Base-by-base conservation (phyloP, 2,888 invertebrate genomes). In the Sisyra terminalis region DNA sequence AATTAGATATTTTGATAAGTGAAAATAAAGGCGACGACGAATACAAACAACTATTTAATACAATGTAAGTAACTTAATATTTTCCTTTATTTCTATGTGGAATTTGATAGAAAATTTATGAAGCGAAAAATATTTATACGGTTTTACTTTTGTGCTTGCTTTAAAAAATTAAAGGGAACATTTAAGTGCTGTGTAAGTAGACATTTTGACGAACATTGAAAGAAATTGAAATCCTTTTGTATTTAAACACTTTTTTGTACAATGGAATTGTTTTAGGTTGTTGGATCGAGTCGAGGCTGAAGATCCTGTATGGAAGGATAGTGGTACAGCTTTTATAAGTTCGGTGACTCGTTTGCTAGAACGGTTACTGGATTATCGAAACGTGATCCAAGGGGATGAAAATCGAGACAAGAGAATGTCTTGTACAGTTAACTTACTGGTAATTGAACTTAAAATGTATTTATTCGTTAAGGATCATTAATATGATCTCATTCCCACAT, bases 321-420 rank as follows among this genome's bases (percentile, higher is more conserved):
- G 87, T 39, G 93, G 93, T 2, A 82, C 85, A 0, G 85, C 87
- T 2, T 93, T 94, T 54, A 89, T 94, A 43, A 84, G 83, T 45
- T 93, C 93, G 1, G 87, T 94, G 31, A 92, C 92, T 1, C 70
- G 87, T 8, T 67, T 94, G 31, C 60, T 94, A 49, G 93, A 93
- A 61, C 67, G 90, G 16, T 68, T 96, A 40, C 66, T 94, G 36
- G 94, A 96, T 67, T 96, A 96, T 63, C 76, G 94, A 49, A 88
- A 88, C 53, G 92, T 94, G 2, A 87, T 92, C 67, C 89, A 92
- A 58, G 92, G 92, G 11, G 90, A 93, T 53, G 93, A 94, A 57
- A 92, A 93, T 59, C 70, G 89, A 29, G 92, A 93, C 58, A 94
- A 93, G 58, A 70, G 90, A 46, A 94, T 94, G 92, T 89, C 90